phyloP scores from a whole-genome alignment of 2,113 vertebrate species.

The Euleptes europaea region DNA sequence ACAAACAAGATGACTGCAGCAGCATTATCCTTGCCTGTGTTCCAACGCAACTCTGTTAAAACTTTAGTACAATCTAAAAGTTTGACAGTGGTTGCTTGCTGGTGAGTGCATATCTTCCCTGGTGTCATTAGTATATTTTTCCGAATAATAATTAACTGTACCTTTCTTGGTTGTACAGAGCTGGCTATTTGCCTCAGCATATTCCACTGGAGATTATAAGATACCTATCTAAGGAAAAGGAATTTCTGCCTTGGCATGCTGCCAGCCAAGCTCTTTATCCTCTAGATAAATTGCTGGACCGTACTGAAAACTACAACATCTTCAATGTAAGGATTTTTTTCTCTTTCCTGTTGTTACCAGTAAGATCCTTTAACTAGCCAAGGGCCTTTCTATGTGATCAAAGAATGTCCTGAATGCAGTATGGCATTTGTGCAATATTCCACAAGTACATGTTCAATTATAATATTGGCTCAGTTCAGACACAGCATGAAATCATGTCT shows the following conservation, averaged over 20 bases:
- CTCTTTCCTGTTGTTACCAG: constrained; percentile 40
- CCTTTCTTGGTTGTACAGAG: constrained; percentile 78
- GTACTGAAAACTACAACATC: constrained; percentile 92
- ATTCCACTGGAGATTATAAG: constrained; percentile 92
- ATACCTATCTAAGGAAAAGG: constrained; percentile 91
- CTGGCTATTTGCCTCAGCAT: constrained; percentile 94
- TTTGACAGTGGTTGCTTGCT: too few relatives aligned
- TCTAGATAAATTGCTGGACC: constrained; percentile 96
- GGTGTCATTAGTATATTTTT: constrained; percentile 28
- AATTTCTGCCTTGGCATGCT: constrained; percentile 97
- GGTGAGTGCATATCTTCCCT: constrained; percentile 29
- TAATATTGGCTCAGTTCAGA: neutral
- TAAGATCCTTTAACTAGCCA: constrained; percentile 40
- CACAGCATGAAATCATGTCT: too few relatives aligned
- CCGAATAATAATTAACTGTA: constrained; percentile 63
- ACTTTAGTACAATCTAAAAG: too few relatives aligned
- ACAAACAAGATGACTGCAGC: too few relatives aligned
- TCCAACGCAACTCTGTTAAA: too few relatives aligned
- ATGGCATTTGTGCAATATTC: neutral
- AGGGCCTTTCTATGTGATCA: constrained; percentile 21
- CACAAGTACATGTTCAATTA: neutral
- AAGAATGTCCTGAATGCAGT: neutral
- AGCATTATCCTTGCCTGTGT: too few relatives aligned
- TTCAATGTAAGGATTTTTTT: constrained; percentile 86
- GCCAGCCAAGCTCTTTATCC: constrained; percentile 94